Evolutionary conservation across 35 echinoderm and acorn worm species (phyloP), one percentile per base, ranked within the genome.

Genomic region (Lytechinus variegatus): DNA sequence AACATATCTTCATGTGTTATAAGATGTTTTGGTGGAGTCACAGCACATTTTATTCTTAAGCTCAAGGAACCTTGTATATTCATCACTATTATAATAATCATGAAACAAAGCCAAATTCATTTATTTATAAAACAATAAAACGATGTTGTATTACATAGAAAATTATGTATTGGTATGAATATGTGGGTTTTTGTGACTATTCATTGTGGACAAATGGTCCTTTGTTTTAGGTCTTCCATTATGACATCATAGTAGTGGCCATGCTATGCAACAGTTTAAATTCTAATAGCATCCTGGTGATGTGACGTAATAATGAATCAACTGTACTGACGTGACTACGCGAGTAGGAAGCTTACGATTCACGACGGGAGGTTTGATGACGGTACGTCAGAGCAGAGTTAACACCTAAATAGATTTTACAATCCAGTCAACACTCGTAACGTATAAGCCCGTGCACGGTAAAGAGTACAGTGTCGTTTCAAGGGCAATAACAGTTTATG

Each of bases 51-150:
- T 71, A 71, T 19, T 19, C 6, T 71, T 4, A 79, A 9, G 66
- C 66, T 79, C 66, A 79, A 79, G 66, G 66, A 79, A 79, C 19
- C 16, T 79, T 79, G 66, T 79, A 79, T 79, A 79, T 79, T 79
- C 14, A 79, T 7, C 16, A 24, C n/a, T 24, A n/a, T 79, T 24
- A 5, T 79, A 24, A 24, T 79, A 79, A 79, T 79, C 16, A 21
- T 24, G 8, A 79, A 79, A 24, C 66, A 79, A 79, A 19, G 66
- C 66, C 66, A 79, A 79, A 79, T 79, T 79, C 66, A 79, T 24
- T 16, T 79, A 79, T 79, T 79, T n/a, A 79, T 79, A n/a, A 79
- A 44, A 44, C 33, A 44, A 24, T 79, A 24, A 79, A 79, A 79
- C n/a, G 66, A 79, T 79, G 19, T 8, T 79, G 66, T 79, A 79